phyloP scores from a whole-genome alignment of 1,140 invertebrate genomes.

The Tetragonula clypearis region DNA sequence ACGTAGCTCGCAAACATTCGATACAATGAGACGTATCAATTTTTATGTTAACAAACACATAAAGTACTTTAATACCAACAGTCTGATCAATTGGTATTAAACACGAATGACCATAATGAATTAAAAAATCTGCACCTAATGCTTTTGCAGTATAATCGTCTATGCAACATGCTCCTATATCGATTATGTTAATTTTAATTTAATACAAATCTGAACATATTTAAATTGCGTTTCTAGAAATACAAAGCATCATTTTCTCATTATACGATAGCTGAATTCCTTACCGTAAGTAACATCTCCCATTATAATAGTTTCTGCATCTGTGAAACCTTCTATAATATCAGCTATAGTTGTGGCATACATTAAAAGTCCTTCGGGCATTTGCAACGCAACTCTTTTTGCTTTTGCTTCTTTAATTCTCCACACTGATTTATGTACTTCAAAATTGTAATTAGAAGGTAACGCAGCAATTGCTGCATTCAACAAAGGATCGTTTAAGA shows the following conservation, averaged over 20 bases:
- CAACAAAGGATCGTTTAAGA: constrained; percentile 90
- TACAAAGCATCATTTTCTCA: neutral
- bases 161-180: constrained; percentile 96
- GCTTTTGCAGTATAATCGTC: constrained; percentile 97
- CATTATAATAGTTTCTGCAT: constrained; percentile 97
- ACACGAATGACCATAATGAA: constrained; percentile 99
- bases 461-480: constrained; percentile 88
- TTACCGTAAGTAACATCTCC: constrained; percentile 97
- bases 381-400: constrained; percentile 96
- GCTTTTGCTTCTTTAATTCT: constrained; percentile 91
- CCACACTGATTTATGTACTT: constrained; percentile 99
- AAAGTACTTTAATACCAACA: constrained; percentile 94
- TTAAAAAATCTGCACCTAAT: constrained; percentile 94
- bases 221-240: neutral
- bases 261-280: neutral
- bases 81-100: constrained; percentile 97
- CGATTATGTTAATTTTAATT: neutral
- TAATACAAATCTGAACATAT: no score
- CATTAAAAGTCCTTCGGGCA: constrained; percentile 97
- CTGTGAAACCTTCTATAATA: constrained; percentile 96
- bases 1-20: constrained; percentile 93
- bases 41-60: constrained; percentile 97
- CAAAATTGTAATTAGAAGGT: constrained; percentile 99
- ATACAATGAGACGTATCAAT: constrained; percentile 97
- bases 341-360: constrained; percentile 97